Conservation (phyloP, 1,140 invertebrate species). For the Polypedilum pembai region DNA sequence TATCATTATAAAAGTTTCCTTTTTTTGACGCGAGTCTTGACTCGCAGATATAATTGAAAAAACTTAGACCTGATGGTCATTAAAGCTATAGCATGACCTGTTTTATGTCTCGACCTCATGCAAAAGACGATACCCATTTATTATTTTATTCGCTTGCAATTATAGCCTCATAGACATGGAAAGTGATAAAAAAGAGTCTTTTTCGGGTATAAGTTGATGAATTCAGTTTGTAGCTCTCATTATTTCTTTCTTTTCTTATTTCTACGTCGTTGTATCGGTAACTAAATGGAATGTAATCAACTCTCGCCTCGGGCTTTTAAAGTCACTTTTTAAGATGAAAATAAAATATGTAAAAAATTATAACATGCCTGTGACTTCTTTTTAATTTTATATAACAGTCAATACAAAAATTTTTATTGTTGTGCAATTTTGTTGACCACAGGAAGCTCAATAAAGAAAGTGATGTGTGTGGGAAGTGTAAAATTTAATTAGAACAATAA, state of each 20-base stretch:
- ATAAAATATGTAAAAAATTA: no score
- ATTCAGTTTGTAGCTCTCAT: conserved; percentile 2
- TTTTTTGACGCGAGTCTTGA: neutral
- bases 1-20: neutral
- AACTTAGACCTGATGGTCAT: neutral
- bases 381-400: no score
- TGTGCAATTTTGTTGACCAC: no score
- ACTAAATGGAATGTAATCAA: conserved; percentile 24
- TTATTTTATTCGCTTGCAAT: neutral
- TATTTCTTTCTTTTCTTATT: neutral
- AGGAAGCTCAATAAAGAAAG: no score
- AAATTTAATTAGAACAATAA: no score
- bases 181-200: neutral
- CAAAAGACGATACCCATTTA: neutral
- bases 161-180: conserved; percentile 5
- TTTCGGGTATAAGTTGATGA: neutral
- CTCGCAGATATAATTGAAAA: neutral
- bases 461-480: no score
- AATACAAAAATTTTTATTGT: no score
- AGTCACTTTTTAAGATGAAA: no score
- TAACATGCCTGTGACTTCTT: no score
- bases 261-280: neutral
- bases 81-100: neutral
- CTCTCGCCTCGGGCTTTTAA: neutral
- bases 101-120: neutral